Conservation (phyloP, 2,888 invertebrate genomes). For the Chloroclysta siterata region DNA sequence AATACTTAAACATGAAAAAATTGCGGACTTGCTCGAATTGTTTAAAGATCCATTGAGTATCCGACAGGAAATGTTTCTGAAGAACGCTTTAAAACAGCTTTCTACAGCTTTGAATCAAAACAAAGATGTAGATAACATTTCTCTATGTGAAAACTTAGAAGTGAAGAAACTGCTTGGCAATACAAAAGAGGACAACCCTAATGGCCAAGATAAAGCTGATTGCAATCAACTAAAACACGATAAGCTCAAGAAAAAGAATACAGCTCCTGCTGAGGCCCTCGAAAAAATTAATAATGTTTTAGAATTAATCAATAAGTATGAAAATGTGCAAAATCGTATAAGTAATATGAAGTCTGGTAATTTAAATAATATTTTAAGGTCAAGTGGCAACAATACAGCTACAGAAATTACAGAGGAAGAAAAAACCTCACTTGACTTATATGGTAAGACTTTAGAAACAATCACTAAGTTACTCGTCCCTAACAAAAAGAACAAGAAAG, state of each 20-base stretch:
- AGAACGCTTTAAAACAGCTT: conserved; percentile 68
- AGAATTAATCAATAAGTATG: conserved; percentile 65
- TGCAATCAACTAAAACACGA: conserved; percentile 8
- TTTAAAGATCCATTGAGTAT: conserved; percentile 75
- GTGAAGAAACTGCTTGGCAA: conserved; percentile 31
- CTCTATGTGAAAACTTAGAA: conserved; percentile 64
- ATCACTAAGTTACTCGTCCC: conserved; percentile 70
- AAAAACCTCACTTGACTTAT: conserved; percentile 55
- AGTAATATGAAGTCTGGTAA: conserved; percentile 46
- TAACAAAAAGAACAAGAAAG: conserved; percentile 53
- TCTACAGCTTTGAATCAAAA: conserved; percentile 63
- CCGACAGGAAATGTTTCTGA: conserved; percentile 71
- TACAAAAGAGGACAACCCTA: conserved; percentile 32
- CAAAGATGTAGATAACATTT: conserved; percentile 58
- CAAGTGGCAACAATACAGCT: conserved; percentile 7
- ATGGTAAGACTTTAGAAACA: conserved; percentile 65
- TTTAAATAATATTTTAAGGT: conserved; percentile 13
- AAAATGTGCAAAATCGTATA: conserved; percentile 58
- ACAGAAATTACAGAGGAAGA: conserved; percentile 48
- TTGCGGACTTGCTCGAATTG: conserved; percentile 68
- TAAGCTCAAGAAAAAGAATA: conserved; percentile 13
- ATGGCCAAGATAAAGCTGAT: conserved; percentile 20
- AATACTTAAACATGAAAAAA: conserved; percentile 68
- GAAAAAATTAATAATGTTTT: conserved; percentile 65
- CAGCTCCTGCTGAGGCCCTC: conserved; percentile 51